Conservation (phyloP, 2,888 invertebrate genomes). For the Autographa gamma region DNA sequence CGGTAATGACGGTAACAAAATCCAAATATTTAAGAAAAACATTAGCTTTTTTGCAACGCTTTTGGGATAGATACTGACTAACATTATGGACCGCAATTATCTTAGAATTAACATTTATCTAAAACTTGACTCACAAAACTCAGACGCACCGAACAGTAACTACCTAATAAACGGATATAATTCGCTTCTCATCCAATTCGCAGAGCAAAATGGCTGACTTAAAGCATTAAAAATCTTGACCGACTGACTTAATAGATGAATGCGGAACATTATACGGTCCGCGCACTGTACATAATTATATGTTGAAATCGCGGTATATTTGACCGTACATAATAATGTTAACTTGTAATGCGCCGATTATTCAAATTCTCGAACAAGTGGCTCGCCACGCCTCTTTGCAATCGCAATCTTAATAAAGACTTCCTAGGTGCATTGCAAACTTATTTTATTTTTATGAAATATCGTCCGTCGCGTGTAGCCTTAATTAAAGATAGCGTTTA, state of each 20-base stretch:
- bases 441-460: conserved; percentile 82
- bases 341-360: conserved; percentile 82
- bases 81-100: conserved; percentile 12
- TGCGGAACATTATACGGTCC: conserved; percentile 62
- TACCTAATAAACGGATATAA: conserved; percentile 40
- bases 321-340: conserved; percentile 74
- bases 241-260: conserved; percentile 68
- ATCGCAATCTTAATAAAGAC: conserved; percentile 88
- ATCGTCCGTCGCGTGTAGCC: conserved; percentile 73
- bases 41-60: conserved; percentile 9
- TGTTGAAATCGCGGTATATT: conserved; percentile 71
- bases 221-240: conserved; percentile 64
- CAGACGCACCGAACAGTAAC: conserved; percentile 29
- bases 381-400: conserved; percentile 83
- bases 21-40: neutral
- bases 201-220: conserved; percentile 61
- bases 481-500: conserved; percentile 86
- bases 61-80: neutral
- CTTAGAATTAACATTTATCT: conserved; percentile 24
- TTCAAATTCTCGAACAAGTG: conserved; percentile 85
- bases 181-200: conserved; percentile 57
- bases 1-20: neutral
- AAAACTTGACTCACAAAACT: conserved; percentile 36
- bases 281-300: conserved; percentile 69
- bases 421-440: conserved; percentile 83